Conservation (phyloP, 2,888 invertebrate species). For the Atrina japonica region DNA sequence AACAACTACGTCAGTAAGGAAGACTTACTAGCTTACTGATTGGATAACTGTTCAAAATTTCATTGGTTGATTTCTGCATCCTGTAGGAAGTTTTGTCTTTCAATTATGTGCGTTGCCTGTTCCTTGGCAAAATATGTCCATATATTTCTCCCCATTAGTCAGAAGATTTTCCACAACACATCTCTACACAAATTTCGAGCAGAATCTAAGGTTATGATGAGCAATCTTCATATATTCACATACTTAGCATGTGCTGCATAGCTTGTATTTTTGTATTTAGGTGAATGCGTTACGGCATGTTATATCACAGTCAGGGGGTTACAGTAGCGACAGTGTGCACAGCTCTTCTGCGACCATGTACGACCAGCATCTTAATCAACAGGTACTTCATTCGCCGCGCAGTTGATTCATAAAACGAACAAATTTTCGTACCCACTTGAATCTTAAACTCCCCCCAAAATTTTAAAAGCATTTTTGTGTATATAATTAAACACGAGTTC, state of each 20-base stretch:
- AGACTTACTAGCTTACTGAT: no score
- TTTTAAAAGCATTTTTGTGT: not conserved
- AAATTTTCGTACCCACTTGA: not conserved
- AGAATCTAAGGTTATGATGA: not conserved
- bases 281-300: constrained; percentile 45
- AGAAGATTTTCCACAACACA: no score
- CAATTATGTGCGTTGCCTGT: no score
- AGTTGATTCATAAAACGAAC: constrained; percentile 26
- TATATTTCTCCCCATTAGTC: no score
- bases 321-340: constrained; percentile 47
- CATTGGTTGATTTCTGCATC: not conserved
- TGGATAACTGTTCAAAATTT: constrained; percentile 2
- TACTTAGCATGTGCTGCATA: constrained; percentile 23
- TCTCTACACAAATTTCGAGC: no score
- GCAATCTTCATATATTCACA: not conserved
- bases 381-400: constrained; percentile 46
- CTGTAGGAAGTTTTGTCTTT: no score
- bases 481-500: not conserved
- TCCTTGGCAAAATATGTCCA: no score
- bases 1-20: no score
- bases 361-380: constrained; percentile 41
- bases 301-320: constrained; percentile 41
- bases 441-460: no score
- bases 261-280: constrained; percentile 41
- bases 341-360: constrained; percentile 38